phyloP scores from a whole-genome alignment of 2,797 vertebrate species.

The Jordanella pulchra region DNA sequence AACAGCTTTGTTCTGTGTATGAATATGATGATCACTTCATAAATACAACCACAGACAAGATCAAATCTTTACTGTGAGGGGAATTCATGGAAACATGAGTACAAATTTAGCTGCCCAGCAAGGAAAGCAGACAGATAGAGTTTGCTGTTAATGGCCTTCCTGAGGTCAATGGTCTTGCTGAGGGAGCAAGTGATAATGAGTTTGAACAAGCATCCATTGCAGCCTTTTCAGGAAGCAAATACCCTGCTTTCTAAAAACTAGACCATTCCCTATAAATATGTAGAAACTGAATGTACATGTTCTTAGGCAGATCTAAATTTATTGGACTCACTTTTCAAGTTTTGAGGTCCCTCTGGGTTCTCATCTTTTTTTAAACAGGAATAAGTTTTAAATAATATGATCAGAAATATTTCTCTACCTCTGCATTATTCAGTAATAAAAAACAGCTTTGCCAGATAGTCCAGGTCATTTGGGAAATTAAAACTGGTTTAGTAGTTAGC shows the following conservation, averaged over 20 bases:
- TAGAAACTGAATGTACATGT: background rate
- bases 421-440: constrained; percentile 24
- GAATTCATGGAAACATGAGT: background rate
- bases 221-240: too few species aligned
- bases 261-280: background rate
- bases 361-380: background rate
- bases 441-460: constrained; percentile 16
- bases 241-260: too few species aligned
- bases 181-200: too few species aligned
- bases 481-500: constrained; percentile 15
- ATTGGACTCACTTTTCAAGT: background rate
- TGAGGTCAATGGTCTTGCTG: too few species aligned
- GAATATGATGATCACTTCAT: background rate
- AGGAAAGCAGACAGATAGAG: background rate
- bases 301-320: background rate
- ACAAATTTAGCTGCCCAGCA: background rate
- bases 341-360: background rate
- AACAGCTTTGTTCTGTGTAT: background rate
- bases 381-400: constrained; percentile 7
- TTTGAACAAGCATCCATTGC: too few species aligned
- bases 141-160: too few species aligned
- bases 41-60: background rate
- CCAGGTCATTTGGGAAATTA: constrained; percentile 38
- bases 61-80: background rate
- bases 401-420: background rate